Conservation (phyloP, 2,113 vertebrate genomes). For the Plestiodon gilberti region DNA sequence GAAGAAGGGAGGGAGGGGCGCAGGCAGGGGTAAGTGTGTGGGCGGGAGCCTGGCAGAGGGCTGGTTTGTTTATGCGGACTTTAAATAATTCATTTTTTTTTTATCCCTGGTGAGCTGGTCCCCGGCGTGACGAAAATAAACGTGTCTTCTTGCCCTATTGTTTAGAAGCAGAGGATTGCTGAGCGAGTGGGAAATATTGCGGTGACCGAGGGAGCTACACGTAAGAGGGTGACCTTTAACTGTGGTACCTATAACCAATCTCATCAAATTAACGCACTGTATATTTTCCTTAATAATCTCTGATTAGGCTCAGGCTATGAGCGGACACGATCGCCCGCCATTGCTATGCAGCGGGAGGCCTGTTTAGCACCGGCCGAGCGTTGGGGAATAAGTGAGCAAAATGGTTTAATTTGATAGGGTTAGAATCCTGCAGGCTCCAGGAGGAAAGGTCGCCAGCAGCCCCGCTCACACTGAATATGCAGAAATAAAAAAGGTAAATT, state of each 20-base stretch:
- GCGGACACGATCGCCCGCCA: slow-evolving; percentile 92
- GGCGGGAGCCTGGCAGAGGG: slow-evolving; percentile 65
- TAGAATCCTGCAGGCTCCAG: slow-evolving; percentile 99
- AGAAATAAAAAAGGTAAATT: slow-evolving; percentile 99
- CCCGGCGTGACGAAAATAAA: slow-evolving; percentile 81
- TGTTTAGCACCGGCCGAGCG: slow-evolving; percentile 93
- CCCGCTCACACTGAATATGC: slow-evolving; percentile 98
- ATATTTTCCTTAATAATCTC: slow-evolving; percentile 99
- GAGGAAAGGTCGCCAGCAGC: slow-evolving; percentile 94
- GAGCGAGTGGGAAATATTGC: slow-evolving; percentile 79
- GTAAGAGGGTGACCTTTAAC: slow-evolving; percentile 95
- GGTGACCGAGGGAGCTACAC: slow-evolving; percentile 88
- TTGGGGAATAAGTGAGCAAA: slow-evolving; percentile 99
- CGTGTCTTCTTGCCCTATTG: slow-evolving; percentile 93
- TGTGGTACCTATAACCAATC: slow-evolving; percentile 98
- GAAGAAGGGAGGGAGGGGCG: too few species aligned
- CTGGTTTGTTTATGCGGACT: slow-evolving; percentile 80
- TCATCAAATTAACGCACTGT: slow-evolving; percentile 99
- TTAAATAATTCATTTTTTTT: slow-evolving; percentile 80
- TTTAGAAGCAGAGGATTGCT: slow-evolving; percentile 83
- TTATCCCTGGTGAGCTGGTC: slow-evolving; percentile 77
- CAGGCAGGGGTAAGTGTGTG: slow-evolving; percentile 25
- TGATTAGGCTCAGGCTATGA: slow-evolving; percentile 97
- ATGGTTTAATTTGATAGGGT: slow-evolving; percentile 99
- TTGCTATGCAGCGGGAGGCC: slow-evolving; percentile 98